Evolutionary conservation across 2,797 vertebrate genomes (phyloP).

Genomic region (Sebastes taczanowskii): DNA sequence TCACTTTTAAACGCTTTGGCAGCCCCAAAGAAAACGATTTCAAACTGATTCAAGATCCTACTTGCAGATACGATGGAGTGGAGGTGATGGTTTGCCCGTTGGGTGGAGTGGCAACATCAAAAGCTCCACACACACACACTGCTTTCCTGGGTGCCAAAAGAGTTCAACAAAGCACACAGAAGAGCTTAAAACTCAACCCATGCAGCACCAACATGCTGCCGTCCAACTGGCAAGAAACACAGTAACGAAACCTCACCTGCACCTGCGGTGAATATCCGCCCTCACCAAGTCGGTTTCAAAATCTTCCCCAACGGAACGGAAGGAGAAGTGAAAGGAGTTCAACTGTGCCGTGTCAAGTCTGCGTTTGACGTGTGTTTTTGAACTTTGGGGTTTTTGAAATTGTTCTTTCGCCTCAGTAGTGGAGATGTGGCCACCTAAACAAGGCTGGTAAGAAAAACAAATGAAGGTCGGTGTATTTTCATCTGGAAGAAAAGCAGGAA

Average conservation of each 20-base stretch:
- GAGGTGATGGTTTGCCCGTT: conserved; percentile 49
- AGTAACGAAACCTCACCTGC: conserved; percentile 51
- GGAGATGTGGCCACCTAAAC: conserved; percentile 40
- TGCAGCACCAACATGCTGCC: background rate
- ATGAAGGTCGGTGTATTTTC: conserved; percentile 49
- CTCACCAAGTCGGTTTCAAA: conserved; percentile 12
- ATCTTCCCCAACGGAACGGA: conserved; percentile 8
- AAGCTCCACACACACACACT: conserved; percentile 38
- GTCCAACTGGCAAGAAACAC: conserved; percentile 51
- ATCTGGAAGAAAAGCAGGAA: conserved; percentile 73
- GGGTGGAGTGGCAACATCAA: conserved; percentile 60
- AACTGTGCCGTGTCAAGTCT: conserved; percentile 25
- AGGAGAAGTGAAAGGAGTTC: conserved; percentile 31
- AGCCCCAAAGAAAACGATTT: conserved; percentile 33
- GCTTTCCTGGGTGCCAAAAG: conserved; percentile 33
- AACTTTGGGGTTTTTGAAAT: conserved; percentile 21
- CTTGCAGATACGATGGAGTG: conserved; percentile 26
- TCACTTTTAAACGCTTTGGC: conserved; percentile 16
- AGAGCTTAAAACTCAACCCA: conserved; percentile 13
- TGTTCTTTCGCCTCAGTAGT: conserved; percentile 27
- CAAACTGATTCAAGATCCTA: conserved; percentile 56
- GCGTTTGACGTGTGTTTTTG: conserved; percentile 43
- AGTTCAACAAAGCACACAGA: conserved; percentile 48
- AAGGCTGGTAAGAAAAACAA: conserved; percentile 61
- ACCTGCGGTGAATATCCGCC: conserved; percentile 38